Conservation (phyloP, 2,888 invertebrate species). For the Podabrus alpinus region DNA sequence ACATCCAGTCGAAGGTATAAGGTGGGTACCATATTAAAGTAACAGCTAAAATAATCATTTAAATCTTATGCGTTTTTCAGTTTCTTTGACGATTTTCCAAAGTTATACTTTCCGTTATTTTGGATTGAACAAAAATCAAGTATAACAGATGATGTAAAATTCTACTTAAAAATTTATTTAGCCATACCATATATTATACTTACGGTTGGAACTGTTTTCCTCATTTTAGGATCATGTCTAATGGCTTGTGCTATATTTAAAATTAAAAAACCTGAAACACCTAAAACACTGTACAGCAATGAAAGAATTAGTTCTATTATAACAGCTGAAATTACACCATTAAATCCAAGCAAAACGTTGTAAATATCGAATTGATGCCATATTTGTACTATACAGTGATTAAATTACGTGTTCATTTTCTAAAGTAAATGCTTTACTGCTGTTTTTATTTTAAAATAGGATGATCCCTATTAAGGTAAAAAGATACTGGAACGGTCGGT, state of each 20-base stretch:
- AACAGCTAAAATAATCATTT: background rate
- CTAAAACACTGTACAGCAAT: background rate
- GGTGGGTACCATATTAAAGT: conserved; percentile 66
- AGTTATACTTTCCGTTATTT: conserved; percentile 72
- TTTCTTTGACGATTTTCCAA: conserved; percentile 68
- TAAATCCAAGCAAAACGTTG: background rate
- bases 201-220: background rate
- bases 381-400: background rate
- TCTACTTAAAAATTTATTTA: conserved; percentile 8
- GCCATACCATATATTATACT: background rate
- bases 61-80: conserved; percentile 56
- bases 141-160: conserved; percentile 57
- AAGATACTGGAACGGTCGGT: no score
- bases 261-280: background rate
- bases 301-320: background rate
- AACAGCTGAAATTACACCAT: background rate
- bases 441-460: no score
- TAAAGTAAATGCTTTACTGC: no score
- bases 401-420: background rate
- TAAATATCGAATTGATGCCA: background rate
- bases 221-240: background rate
- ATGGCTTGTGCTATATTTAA: background rate
- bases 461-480: no score
- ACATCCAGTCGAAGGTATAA: conserved; percentile 64
- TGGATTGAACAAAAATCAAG: conserved; percentile 76